Evolutionary conservation across 2,113 vertebrate genomes (phyloP).

Genomic region (Phaethornis superciliosus): DNA sequence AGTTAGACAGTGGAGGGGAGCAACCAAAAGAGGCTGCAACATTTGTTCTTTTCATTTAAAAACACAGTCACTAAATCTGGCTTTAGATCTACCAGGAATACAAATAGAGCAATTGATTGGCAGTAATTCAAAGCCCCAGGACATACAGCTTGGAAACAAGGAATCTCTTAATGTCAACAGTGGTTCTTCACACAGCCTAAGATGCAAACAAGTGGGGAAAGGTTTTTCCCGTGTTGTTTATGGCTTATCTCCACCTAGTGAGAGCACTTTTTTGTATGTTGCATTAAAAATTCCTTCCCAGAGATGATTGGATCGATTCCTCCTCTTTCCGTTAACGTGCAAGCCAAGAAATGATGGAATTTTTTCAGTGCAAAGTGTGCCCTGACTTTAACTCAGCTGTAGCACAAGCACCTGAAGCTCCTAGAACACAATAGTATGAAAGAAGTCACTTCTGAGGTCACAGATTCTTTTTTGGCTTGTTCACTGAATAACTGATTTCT

Average conservation of each 20-base stretch:
- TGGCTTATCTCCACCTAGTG: not conserved
- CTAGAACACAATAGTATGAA: not conserved
- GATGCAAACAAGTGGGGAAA: not conserved
- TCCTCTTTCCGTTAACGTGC: not conserved
- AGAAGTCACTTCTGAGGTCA: not conserved
- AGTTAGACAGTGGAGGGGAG: not conserved
- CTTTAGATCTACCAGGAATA: constrained; percentile 58
- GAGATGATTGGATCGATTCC: not conserved
- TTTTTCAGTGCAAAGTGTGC: not conserved
- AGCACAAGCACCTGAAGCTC: not conserved
- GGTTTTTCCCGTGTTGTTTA: not conserved
- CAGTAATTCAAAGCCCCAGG: constrained; percentile 48
- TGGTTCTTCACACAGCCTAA: not conserved
- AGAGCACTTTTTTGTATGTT: not conserved
- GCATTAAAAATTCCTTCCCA: not conserved
- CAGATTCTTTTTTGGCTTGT: not conserved
- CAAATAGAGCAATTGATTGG: constrained; percentile 68
- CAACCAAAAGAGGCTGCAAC: not conserved
- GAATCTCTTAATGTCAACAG: not conserved
- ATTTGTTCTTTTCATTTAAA: constrained; percentile 6
- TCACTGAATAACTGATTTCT: constrained; percentile 33
- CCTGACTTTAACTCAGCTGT: not conserved
- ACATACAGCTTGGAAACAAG: not conserved
- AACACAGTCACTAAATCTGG: constrained; percentile 47
- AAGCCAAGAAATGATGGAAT: not conserved